These are phyloP conservation scores for Sphecodes monilicornis DNA, from an alignment of 2,888 invertebrate genomes.

Conservation along the genomic window DNA sequence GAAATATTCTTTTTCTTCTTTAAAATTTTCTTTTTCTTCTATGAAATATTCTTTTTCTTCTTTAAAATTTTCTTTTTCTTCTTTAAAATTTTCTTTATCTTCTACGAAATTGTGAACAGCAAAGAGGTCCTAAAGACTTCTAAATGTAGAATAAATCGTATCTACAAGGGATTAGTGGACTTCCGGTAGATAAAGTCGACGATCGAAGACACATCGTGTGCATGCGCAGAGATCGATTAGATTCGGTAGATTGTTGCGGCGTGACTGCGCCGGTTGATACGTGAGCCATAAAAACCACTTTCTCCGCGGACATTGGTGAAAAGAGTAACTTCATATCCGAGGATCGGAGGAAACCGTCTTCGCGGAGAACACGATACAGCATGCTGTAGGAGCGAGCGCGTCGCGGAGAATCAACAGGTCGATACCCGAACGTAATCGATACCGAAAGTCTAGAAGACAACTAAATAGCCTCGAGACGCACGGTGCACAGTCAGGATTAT, in stretches of 20 bases:
- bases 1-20: no score
- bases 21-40: no score
- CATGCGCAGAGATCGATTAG: background rate
- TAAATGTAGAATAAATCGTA: no score
- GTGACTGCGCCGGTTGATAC: background rate
- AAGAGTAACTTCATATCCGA: slow-evolving; percentile 2
- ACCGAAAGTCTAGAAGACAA: slow-evolving; percentile 64
- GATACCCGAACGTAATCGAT: slow-evolving; percentile 65
- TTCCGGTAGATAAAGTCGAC: no score
- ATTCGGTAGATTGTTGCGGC: background rate
- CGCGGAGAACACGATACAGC: slow-evolving; percentile 45
- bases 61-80: no score
- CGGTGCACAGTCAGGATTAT: slow-evolving; percentile 54
- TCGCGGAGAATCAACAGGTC: slow-evolving; percentile 75
- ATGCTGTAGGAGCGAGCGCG: slow-evolving; percentile 38
- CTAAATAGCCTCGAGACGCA: slow-evolving; percentile 28
- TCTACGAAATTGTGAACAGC: no score
- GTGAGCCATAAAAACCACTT: background rate
- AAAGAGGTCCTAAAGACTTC: no score
- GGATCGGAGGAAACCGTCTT: slow-evolving; percentile 21
- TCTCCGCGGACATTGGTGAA: background rate
- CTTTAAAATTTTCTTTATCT: no score
- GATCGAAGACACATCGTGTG: no score
- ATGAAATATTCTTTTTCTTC: no score
- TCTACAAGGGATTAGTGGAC: no score